A percentile compares a stretch with the other conserved stretches of the same genome.
Evolutionary conservation across 2,888 invertebrate genomes (phyloP).

Genomic region (Magallana nippona): DNA sequence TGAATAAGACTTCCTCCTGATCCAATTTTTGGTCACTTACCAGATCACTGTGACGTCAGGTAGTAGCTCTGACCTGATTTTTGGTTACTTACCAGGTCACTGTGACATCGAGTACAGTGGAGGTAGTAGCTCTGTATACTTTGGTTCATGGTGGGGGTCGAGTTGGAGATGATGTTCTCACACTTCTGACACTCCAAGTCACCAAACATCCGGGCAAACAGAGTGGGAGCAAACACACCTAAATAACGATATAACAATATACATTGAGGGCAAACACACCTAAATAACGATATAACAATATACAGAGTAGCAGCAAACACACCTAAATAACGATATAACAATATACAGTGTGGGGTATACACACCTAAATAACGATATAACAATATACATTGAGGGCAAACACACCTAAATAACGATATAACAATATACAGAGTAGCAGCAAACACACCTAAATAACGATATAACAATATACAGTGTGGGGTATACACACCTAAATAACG

Average conservation of each 20-base stretch:
- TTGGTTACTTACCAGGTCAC: slow-evolving; percentile 61
- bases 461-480: too few species aligned
- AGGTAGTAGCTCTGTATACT: slow-evolving; percentile 45
- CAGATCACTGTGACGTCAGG: too few species aligned
- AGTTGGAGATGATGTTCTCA: slow-evolving; percentile 52
- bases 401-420: slow-evolving; percentile 61
- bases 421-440: slow-evolving; percentile 59
- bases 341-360: slow-evolving; percentile 67
- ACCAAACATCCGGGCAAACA: slow-evolving; percentile 74
- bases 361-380: slow-evolving; percentile 64
- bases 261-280: slow-evolving; percentile 73
- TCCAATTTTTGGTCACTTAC: too few species aligned
- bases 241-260: slow-evolving; percentile 36
- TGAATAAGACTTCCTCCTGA: too few species aligned
- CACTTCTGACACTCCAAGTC: slow-evolving; percentile 70
- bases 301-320: slow-evolving; percentile 71
- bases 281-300: slow-evolving; percentile 47
- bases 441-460: slow-evolving; percentile 68
- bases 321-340: slow-evolving; percentile 56
- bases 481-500: too few species aligned
- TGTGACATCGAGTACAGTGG: slow-evolving; percentile 65
- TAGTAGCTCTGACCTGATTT: too few species aligned
- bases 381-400: slow-evolving; percentile 59
- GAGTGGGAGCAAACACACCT: slow-evolving; percentile 76
- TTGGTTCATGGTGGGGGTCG: slow-evolving; percentile 21